Evolutionary conservation across 2,113 vertebrate genomes (phyloP).

Genomic region (Corythoichthys intestinalis): DNA sequence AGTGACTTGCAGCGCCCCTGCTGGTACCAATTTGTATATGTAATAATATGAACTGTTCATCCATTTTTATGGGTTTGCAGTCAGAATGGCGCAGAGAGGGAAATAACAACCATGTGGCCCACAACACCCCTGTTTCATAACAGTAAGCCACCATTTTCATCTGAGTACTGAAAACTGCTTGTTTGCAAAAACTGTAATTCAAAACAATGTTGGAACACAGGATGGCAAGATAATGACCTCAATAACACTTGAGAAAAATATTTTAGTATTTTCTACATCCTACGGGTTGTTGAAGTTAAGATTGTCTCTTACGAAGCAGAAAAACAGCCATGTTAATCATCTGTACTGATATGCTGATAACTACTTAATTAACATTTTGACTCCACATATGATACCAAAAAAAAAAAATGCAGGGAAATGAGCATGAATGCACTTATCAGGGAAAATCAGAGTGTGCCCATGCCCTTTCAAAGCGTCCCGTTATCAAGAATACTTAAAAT

Average conservation of each 20-base stretch:
- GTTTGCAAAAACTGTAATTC: not conserved
- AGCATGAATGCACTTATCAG: slow-evolving; percentile 25
- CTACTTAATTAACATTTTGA: not conserved
- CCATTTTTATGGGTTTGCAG: too few species aligned
- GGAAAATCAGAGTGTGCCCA: slow-evolving; percentile 23
- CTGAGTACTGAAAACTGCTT: too few species aligned
- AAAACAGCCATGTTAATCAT: slow-evolving; percentile 8
- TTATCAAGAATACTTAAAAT: slow-evolving; percentile 49
- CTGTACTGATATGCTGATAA: not conserved
- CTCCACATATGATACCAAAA: slow-evolving; percentile 23
- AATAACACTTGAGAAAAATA: not conserved
- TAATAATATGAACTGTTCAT: too few species aligned
- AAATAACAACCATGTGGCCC: too few species aligned
- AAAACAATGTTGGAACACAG: not conserved
- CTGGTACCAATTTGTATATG: too few species aligned
- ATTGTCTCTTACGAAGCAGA: not conserved
- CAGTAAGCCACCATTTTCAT: too few species aligned
- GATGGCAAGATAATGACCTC: not conserved
- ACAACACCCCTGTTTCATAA: too few species aligned
- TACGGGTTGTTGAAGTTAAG: not conserved
- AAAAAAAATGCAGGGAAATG: slow-evolving; percentile 36
- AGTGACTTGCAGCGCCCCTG: too few species aligned
- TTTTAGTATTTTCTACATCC: not conserved
- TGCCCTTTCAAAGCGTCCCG: slow-evolving; percentile 23
- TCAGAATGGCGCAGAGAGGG: too few species aligned